Evolutionary conservation across 2,888 invertebrate species (phyloP), one percentile per base, ranked within the genome.

Genomic region (Bellardia pandia): DNA sequence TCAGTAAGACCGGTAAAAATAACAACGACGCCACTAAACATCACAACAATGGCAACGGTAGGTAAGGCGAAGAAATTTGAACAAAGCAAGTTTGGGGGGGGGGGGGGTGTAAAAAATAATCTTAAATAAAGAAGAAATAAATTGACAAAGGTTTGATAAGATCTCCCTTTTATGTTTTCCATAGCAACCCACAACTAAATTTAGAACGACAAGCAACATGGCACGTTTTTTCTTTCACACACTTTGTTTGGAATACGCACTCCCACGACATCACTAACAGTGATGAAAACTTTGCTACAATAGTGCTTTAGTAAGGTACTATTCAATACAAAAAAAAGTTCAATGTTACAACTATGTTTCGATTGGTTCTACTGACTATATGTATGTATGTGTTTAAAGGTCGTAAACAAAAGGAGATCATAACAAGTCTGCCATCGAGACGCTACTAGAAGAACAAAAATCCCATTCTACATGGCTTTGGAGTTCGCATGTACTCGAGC

Each of bases 81-180:
- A 30, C 1, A 48, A 33, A 68, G 9, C 7, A n/a, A 48, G 48
- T 5, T 33, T 7, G 3, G 2, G 9, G 9, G 33, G 33, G 33
- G 33, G 33, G 37, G 6, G 6, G 37, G 37, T 5, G 37, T 37
- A 6, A 37, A 37, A 64, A 64, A 37, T 11, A 64, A 16, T 9
- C 9, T 30, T 68, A 45, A 14, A 68, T 64, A 16, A 64, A 14
- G 16, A 66, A 42, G 16, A 23, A n/a, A 66, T 45, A 58, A 58
- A 74, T 60, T 74, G 42, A 74, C 33, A 45, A 74, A 74, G 58
- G 45, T 74, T 30, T 60, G 74, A 74, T 74, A 74, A 74, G 60
- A 74, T 60, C 60, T 74, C 33, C 23, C 5, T 33, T 58, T 62
- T 16, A 23, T 23, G 7, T 62, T 62, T 9, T 37, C 37, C n/a